Evolutionary conservation across 1,140 invertebrate genomes (phyloP).

Genomic region (Drosophila simulans): DNA sequence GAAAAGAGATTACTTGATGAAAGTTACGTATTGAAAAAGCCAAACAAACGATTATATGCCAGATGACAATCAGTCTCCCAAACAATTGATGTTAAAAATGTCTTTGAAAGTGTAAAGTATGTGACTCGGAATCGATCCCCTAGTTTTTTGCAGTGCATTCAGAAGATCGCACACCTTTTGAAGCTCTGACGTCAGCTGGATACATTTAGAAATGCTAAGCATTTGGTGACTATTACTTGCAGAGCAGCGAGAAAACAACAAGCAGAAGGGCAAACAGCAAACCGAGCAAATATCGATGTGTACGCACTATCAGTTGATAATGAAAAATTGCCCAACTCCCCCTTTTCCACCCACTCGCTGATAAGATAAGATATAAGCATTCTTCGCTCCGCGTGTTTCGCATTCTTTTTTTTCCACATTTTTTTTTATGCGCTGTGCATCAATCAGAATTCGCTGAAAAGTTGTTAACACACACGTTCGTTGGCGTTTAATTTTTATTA

Average conservation of each 20-base stretch:
- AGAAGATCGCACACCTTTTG: background rate
- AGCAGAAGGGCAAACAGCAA: constrained; percentile 36
- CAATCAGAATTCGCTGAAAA: constrained; percentile 41
- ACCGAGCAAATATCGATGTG: constrained; percentile 20
- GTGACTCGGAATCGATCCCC: background rate
- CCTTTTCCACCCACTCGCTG: constrained; percentile 6
- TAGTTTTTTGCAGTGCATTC: background rate
- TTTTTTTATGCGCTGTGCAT: constrained; percentile 38
- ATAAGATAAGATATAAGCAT: constrained; percentile 44
- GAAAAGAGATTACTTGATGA: background rate
- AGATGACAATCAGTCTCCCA: too few species aligned
- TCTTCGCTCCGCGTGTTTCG: constrained; percentile 27
- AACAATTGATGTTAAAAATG: too few species aligned
- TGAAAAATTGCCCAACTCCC: constrained; percentile 32
- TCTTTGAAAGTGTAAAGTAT: too few species aligned
- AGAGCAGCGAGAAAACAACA: background rate
- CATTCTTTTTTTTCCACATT: constrained; percentile 28
- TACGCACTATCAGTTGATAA: constrained; percentile 35
- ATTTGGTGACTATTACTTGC: constrained; percentile 18
- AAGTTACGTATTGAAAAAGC: too few species aligned
- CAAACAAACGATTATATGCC: too few species aligned
- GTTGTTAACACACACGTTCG: constrained; percentile 21
- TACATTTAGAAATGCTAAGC: constrained; percentile 2
- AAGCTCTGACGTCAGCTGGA: constrained; percentile 15
- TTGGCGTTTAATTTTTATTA: background rate